Percentiles rank a stretch among this genome's conserved stretches.
Conservation (phyloP, 2,797 vertebrate genomes). For the Acanthurus lineatus region DNA sequence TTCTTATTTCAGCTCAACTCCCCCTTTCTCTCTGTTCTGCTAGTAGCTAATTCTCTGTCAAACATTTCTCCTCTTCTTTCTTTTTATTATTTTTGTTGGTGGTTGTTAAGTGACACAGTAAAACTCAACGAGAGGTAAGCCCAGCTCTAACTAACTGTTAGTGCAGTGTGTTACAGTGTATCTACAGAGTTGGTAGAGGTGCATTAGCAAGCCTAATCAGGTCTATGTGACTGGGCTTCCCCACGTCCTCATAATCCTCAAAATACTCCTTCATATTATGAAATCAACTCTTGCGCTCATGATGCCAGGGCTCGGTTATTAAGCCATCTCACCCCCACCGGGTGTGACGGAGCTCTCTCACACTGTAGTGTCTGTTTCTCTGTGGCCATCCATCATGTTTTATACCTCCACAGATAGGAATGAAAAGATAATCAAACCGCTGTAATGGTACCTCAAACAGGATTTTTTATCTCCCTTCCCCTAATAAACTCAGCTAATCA, state of each 20-base stretch:
- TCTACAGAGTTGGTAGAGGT: constrained; percentile 15
- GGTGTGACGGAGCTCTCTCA: constrained; percentile 51
- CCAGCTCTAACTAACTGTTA: background rate
- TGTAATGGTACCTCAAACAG: constrained; percentile 73
- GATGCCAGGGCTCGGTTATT: constrained; percentile 62
- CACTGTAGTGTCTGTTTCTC: constrained; percentile 53
- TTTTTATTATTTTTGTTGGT: constrained; percentile 4
- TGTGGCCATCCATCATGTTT: constrained; percentile 76
- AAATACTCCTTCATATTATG: constrained; percentile 55
- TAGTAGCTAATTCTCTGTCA: background rate
- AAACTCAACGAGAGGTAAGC: constrained; percentile 2
- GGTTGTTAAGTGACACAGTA: constrained; percentile 22
- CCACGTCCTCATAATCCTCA: constrained; percentile 52
- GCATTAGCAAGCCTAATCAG: constrained; percentile 42
- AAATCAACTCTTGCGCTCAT: constrained; percentile 59
- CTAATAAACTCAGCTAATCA: constrained; percentile 85
- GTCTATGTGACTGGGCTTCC: constrained; percentile 38
- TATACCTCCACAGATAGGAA: constrained; percentile 83
- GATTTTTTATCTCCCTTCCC: constrained; percentile 42
- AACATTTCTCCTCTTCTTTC: background rate
- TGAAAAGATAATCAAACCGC: constrained; percentile 85
- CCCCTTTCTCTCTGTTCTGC: constrained; percentile 1
- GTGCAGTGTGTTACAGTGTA: constrained; percentile 16
- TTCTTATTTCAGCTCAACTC: constrained; percentile 11
- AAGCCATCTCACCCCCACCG: constrained; percentile 62